Evolutionary conservation across 2,113 vertebrate genomes (phyloP).

Genomic region (Pitta sordida): DNA sequence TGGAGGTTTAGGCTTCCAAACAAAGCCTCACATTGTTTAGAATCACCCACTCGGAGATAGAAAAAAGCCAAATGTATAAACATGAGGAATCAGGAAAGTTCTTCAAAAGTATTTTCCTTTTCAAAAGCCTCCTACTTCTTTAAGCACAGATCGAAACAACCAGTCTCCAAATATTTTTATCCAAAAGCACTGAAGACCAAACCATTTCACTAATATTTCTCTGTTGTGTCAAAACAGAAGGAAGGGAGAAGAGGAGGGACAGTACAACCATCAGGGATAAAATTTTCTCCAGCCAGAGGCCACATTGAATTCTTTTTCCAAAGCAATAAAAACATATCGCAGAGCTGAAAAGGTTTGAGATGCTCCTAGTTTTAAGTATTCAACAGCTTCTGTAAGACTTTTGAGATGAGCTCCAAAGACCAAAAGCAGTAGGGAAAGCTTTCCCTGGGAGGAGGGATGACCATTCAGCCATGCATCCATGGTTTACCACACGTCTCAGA

Average conservation of each 20-base stretch:
- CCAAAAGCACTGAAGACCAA: neutral
- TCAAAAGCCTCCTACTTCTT: neutral
- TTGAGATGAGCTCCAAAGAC: neutral
- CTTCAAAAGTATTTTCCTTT: neutral
- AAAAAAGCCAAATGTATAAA: neutral
- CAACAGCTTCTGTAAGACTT: neutral
- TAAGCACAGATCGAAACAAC: neutral
- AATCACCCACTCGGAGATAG: neutral
- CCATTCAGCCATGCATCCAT: fast-evolving
- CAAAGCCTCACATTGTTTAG: constrained; percentile 55
- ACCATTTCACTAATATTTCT: neutral
- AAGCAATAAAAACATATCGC: neutral
- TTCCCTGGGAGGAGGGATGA: neutral
- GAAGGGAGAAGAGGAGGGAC: neutral
- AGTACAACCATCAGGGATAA: neutral
- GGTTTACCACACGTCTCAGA: neutral
- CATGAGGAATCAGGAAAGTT: neutral
- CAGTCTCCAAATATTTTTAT: neutral
- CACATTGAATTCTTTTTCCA: neutral
- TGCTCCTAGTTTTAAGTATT: neutral
- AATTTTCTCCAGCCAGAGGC: neutral
- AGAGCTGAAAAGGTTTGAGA: neutral
- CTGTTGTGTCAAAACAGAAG: neutral
- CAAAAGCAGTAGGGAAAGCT: neutral
- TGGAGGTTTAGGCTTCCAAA: neutral